Percentiles rank a stretch among this genome's conserved stretches.
Conservation (phyloP, 92 coral and sea anemone genomes). For the Epizoanthus fatuus region DNA sequence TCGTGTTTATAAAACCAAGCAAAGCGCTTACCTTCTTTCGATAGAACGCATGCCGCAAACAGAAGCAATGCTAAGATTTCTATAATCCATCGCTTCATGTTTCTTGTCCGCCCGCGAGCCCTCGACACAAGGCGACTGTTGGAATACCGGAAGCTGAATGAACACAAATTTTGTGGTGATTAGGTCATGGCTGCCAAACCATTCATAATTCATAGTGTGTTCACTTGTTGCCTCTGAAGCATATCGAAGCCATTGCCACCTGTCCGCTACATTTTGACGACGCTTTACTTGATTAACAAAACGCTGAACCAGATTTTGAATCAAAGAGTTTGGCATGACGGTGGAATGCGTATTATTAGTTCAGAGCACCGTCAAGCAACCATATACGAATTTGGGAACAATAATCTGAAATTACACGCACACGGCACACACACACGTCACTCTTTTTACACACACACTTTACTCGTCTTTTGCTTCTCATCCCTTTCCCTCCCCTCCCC, state of each 20-base stretch:
- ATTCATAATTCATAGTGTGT: conserved; percentile 25
- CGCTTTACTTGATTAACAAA: background rate
- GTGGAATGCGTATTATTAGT: too few species aligned
- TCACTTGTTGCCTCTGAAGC: background rate
- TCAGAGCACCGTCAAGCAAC: too few species aligned
- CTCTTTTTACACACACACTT: too few species aligned
- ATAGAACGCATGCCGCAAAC: background rate
- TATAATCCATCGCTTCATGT: background rate
- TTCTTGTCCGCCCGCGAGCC: background rate
- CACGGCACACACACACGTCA: too few species aligned
- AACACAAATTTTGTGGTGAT: conserved; percentile 8
- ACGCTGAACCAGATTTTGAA: too few species aligned
- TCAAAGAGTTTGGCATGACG: too few species aligned
- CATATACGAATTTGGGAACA: too few species aligned
- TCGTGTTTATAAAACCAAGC: background rate
- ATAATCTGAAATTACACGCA: too few species aligned
- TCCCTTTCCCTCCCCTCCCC: too few species aligned
- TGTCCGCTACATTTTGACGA: background rate
- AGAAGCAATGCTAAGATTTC: conserved; percentile 7
- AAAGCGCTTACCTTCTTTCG: conserved; percentile 9
- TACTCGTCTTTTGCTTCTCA: too few species aligned
- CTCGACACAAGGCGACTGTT: background rate
- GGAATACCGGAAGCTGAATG: background rate
- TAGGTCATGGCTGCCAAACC: background rate
- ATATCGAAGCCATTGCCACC: background rate